These are phyloP conservation scores for Villa cingulata DNA, from an alignment of 2,888 invertebrate species.

Conservation along the genomic window DNA sequence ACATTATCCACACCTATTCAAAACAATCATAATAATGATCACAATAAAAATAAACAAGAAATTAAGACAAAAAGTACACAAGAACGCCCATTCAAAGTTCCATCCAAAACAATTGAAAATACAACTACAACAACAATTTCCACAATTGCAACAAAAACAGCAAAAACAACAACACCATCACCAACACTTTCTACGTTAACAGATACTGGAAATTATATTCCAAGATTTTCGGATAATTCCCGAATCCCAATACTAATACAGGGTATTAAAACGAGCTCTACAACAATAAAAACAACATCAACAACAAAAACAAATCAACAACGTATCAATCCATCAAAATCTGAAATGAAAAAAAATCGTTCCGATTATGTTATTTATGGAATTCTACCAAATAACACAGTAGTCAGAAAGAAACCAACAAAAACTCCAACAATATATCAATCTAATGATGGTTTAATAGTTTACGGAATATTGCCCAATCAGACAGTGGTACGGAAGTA, in stretches of 20 bases:
- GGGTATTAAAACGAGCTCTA: slow-evolving; percentile 8
- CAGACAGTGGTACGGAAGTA: slow-evolving; percentile 68
- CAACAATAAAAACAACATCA: slow-evolving; percentile 38
- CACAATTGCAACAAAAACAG: neutral
- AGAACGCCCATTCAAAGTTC: too few species aligned
- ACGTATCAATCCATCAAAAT: slow-evolving; percentile 20
- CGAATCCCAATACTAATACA: slow-evolving; percentile 16
- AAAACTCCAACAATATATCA: slow-evolving; percentile 46
- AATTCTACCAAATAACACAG: slow-evolving; percentile 64
- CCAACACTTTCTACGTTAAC: too few species aligned
- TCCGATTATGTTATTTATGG: slow-evolving; percentile 63
- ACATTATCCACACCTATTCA: too few species aligned
- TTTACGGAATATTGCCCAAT: slow-evolving; percentile 64
- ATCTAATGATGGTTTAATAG: slow-evolving; percentile 40
- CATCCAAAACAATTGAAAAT: neutral
- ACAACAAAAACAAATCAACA: slow-evolving; percentile 39
- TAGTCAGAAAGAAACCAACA: slow-evolving; percentile 48
- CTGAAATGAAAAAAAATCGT: slow-evolving; percentile 47
- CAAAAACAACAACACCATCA: slow-evolving; percentile 11
- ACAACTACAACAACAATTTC: neutral
- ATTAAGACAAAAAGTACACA: neutral
- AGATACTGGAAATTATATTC: slow-evolving; percentile 13
- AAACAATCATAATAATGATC: neutral
- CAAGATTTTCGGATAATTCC: slow-evolving; percentile 13
- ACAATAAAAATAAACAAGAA: neutral